Evolutionary conservation across 2,888 invertebrate genomes (phyloP), one percentile per base, ranked within the genome.

Genomic region (Smittia sp.): DNA sequence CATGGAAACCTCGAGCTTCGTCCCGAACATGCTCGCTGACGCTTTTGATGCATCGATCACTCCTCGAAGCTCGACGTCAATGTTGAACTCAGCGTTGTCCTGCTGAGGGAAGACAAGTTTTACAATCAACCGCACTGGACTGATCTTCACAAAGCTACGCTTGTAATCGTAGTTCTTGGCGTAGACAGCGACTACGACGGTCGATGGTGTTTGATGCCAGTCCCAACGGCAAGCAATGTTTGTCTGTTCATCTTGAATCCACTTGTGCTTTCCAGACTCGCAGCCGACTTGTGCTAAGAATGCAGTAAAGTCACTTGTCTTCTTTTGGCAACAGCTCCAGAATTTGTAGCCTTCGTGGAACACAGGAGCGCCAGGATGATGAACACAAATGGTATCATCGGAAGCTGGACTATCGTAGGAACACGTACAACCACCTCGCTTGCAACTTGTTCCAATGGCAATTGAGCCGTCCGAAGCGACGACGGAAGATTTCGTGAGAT

Each of bases 301-400:
- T 1, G 87, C 88, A 74, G 92, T 88, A 80, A 99, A 99, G 80
- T 99, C 98, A 0, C 94, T 90, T 0, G 98, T 98, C 79, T 90
- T 89, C 78, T 90, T 91, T 77, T 92, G 89, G 79, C 99, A 99
- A 80, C 99, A 99, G 0, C 96, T 92, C 98, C 98, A 98, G 82
- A 89, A 98, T 81, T 98, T 98, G 80, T 97, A 84, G 0, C 97
- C 98, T 84, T 98, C 98, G 78, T 98, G 98, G 81, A 98, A 98
- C 68, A 98, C 87, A 0, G 98, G 95, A 46, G 86, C 86, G 0
- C 98, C 98, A 0, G 94, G 90, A 83, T 98, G 98, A 82, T 92
- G 85, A 65, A 85, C 84, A 80, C 98, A 98, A 68, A 84, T 80
- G 18, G 84, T 84, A 1, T 84, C 79, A 77, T 91, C 86, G 13